Conservation (phyloP, 2,113 vertebrate species). For the Lasiurus borealis region DNA sequence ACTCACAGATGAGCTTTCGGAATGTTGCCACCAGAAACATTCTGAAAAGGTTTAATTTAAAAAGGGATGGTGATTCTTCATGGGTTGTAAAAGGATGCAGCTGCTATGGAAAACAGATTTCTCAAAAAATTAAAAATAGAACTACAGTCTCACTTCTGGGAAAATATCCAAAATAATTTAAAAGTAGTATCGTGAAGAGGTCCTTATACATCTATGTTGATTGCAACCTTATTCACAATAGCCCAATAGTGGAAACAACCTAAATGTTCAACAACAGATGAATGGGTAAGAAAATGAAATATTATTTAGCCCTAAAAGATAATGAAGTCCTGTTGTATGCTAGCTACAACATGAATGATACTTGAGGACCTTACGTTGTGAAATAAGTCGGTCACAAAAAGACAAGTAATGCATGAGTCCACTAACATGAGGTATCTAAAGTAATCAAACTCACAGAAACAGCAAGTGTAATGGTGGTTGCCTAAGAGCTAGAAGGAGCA, state of each 20-base stretch:
- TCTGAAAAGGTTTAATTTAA: neutral
- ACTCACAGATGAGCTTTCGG: neutral
- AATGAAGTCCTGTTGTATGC: neutral
- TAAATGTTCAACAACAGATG: neutral
- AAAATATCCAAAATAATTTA: neutral
- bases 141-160: neutral
- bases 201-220: neutral
- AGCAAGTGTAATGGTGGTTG: neutral
- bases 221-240: neutral
- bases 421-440: neutral
- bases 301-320: neutral
- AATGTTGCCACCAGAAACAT: neutral
- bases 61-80: neutral
- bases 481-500: neutral
- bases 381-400: conserved; percentile 23
- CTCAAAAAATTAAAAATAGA: conserved; percentile 45
- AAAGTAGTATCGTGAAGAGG: conserved; percentile 8
- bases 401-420: neutral
- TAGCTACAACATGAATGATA: neutral
- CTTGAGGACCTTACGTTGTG: neutral
- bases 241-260: neutral
- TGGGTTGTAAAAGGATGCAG: neutral
- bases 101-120: neutral
- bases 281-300: neutral
- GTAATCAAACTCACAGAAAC: neutral